These are phyloP conservation scores for Dufourea novaeangliae DNA, from an alignment of 1,140 invertebrate species.

Conservation along the genomic window DNA sequence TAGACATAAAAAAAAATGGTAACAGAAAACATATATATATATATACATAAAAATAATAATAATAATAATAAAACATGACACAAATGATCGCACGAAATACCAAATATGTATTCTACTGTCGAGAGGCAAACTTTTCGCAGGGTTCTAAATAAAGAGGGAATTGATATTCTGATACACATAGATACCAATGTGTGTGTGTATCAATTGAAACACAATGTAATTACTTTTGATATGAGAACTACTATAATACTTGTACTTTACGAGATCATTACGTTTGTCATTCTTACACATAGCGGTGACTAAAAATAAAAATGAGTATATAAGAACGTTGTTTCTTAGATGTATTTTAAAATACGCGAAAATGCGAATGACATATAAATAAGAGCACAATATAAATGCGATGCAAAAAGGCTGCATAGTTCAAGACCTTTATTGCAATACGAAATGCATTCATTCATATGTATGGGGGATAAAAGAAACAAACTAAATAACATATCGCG, in stretches of 20 bases:
- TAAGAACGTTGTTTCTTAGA: conserved; percentile 58
- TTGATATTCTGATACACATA: conserved; percentile 67
- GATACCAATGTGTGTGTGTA: conserved; percentile 57
- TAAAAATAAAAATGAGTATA: conserved; percentile 43
- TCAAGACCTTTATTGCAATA: conserved; percentile 64
- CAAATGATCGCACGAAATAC: conserved; percentile 62
- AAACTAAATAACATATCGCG: conserved; percentile 61
- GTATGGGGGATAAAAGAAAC: conserved; percentile 65
- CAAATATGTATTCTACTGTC: conserved; percentile 66
- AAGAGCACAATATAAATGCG: conserved; percentile 54
- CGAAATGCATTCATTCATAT: conserved; percentile 61
- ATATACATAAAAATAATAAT: conserved; percentile 1
- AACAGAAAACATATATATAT: conserved; percentile 48
- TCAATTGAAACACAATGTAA: conserved; percentile 60
- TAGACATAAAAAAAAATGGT: conserved; percentile 51
- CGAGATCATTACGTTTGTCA: conserved; percentile 61
- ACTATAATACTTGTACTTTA: conserved; percentile 71
- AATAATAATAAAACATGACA: conserved; percentile 49
- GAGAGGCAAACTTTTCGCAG: conserved; percentile 74
- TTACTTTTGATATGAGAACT: conserved; percentile 68
- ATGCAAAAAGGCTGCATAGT: conserved; percentile 63
- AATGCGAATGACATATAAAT: conserved; percentile 43
- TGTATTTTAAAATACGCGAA: conserved; percentile 61
- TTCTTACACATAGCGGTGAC: conserved; percentile 59
- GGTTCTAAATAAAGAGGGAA: conserved; percentile 68